These are phyloP conservation scores for Drosophila nasuta DNA, from an alignment of 1,140 invertebrate genomes.

Conservation along the genomic window DNA sequence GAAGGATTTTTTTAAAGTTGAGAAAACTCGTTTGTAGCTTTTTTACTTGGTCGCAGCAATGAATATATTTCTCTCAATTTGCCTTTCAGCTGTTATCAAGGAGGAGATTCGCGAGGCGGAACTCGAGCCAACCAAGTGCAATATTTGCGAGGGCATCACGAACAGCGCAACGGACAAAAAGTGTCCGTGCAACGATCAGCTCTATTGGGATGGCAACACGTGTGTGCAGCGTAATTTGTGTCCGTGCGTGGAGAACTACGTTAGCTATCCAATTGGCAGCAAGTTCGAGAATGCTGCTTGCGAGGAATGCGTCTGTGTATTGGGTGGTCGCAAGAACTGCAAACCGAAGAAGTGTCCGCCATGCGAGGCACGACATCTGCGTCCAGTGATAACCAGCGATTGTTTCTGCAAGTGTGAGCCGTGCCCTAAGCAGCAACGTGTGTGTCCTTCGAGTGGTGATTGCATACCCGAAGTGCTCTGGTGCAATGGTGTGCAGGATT, in stretches of 20 bases:
- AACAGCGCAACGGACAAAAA: conserved; percentile 16
- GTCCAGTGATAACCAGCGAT: conserved; percentile 78
- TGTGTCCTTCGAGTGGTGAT: conserved; percentile 91
- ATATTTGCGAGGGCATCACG: conserved; percentile 66
- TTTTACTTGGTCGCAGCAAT: background rate
- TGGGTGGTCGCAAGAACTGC: conserved; percentile 90
- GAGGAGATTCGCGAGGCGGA: conserved; percentile 52
- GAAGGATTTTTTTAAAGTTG: too few relatives aligned
- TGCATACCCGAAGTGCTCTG: conserved; percentile 90
- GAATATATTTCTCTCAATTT: background rate
- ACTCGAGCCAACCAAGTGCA: conserved; percentile 58
- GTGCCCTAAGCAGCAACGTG: conserved; percentile 87
- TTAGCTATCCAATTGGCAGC: conserved; percentile 90
- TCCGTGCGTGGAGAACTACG: conserved; percentile 90
- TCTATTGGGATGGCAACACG: conserved; percentile 89
- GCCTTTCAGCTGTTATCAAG: conserved; percentile 55
- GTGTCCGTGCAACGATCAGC: conserved; percentile 85
- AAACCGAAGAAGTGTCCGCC: conserved; percentile 88
- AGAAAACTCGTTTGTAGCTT: too few relatives aligned
- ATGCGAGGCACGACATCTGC: conserved; percentile 86
- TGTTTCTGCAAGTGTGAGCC: conserved; percentile 91
- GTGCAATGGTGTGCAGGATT: conserved; percentile 94
- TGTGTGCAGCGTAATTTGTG: conserved; percentile 90
- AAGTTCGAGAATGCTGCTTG: conserved; percentile 90
- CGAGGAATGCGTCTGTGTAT: conserved; percentile 90